Conservation (phyloP, 2,888 invertebrate species). For the Ptycholaimellus sp. region DNA sequence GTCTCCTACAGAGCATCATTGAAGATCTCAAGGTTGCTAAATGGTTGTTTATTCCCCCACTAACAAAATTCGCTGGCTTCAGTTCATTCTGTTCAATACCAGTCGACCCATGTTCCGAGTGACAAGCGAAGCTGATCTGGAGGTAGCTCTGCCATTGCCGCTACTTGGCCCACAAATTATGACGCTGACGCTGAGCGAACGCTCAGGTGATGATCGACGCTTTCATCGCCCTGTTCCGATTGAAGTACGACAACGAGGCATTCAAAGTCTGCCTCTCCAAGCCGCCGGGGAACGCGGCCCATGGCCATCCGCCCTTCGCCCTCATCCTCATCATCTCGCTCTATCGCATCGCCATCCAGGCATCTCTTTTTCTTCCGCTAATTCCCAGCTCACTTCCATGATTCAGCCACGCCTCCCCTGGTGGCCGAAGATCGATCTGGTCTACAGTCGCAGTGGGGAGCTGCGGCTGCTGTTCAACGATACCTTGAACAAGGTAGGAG, state of each 20-base stretch:
- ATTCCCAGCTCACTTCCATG: background rate
- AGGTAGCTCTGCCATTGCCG: no score
- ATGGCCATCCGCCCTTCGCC: slow-evolving; percentile 45
- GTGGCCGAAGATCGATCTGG: slow-evolving; percentile 90
- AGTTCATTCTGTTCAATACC: slow-evolving; percentile 68
- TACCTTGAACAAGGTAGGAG: slow-evolving; percentile 75
- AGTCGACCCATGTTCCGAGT: slow-evolving; percentile 56
- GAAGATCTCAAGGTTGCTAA: slow-evolving; percentile 57
- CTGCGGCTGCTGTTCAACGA: slow-evolving; percentile 79
- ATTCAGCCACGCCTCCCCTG: slow-evolving; percentile 58
- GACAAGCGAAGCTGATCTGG: no score
- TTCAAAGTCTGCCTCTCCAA: slow-evolving; percentile 48
- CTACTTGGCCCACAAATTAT: no score
- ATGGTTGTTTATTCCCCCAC: slow-evolving; percentile 5
- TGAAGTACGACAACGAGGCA: slow-evolving; percentile 84
- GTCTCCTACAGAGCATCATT: slow-evolving; percentile 67
- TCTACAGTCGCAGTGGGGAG: slow-evolving; percentile 73
- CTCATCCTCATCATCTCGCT: slow-evolving; percentile 76
- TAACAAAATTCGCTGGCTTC: background rate
- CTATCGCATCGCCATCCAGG: slow-evolving; percentile 41
- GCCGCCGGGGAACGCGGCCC: no score
- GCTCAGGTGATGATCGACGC: slow-evolving; percentile 89
- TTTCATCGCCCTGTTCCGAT: slow-evolving; percentile 83
- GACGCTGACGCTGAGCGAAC: no score
- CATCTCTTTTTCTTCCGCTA: slow-evolving; percentile 8